A percentile compares a stretch with the other conserved stretches of the same genome.
Conservation (phyloP, 2,113 vertebrate genomes). For the Pampusana beccarii region DNA sequence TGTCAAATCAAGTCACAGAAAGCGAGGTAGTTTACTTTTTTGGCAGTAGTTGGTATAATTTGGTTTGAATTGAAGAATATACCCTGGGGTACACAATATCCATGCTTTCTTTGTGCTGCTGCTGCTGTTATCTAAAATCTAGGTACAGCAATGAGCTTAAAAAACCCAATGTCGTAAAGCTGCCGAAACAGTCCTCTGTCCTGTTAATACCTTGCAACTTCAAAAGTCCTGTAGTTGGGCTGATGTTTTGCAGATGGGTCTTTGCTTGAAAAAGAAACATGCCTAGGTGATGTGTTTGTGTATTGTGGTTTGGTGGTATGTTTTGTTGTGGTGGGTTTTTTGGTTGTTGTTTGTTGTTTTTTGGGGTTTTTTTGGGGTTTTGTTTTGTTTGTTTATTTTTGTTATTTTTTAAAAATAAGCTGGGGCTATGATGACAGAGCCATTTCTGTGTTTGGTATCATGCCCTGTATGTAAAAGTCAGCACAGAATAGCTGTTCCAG, state of each 20-base stretch:
- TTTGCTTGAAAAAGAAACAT: not conserved
- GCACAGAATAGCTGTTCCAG: not conserved
- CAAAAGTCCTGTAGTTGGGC: not conserved
- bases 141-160: not conserved
- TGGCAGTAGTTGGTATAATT: not conserved
- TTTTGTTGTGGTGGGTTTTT: not conserved
- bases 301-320: no score
- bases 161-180: not conserved
- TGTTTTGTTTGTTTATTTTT: not conserved
- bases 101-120: not conserved
- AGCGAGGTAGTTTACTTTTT: rapidly evolving
- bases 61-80: not conserved
- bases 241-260: not conserved
- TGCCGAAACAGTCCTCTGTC: not conserved
- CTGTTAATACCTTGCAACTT: not conserved
- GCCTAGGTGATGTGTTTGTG: not conserved
- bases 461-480: not conserved
- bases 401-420: not conserved
- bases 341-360: not conserved
- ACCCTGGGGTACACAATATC: not conserved
- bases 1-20: not conserved
- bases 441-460: not conserved
- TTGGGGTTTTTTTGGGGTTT: not conserved
- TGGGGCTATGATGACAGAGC: not conserved
- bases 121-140: not conserved